phyloP scores from a whole-genome alignment of 2,113 vertebrate species.

The Poeciliopsis retropinna region DNA sequence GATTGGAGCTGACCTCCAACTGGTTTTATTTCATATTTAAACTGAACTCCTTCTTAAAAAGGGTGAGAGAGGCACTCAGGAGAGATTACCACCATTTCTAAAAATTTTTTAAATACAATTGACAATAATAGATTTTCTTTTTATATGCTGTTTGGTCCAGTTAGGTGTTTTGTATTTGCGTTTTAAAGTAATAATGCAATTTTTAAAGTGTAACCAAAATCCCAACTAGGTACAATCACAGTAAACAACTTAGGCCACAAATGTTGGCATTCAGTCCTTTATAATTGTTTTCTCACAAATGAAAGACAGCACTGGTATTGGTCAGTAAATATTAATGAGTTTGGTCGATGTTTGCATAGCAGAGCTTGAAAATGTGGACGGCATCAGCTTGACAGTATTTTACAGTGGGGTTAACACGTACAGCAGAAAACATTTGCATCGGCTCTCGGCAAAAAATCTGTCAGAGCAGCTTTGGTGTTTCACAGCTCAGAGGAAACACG shows the following conservation, averaged over 20 bases:
- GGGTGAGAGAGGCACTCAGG: too few species aligned
- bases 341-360: slow-evolving; percentile 8
- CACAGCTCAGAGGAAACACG: slow-evolving; percentile 52
- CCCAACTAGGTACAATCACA: not conserved
- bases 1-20: too few species aligned
- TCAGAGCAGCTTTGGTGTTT: slow-evolving; percentile 48
- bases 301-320: not conserved
- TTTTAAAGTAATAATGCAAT: too few species aligned
- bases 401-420: slow-evolving; percentile 8
- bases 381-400: slow-evolving; percentile 29
- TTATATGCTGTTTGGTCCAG: not conserved
- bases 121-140: not conserved
- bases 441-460: slow-evolving; percentile 42
- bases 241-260: not conserved
- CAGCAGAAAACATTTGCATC: slow-evolving; percentile 34
- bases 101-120: not conserved
- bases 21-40: too few species aligned
- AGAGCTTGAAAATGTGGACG: slow-evolving; percentile 15
- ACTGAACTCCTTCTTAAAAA: too few species aligned
- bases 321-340: slow-evolving; percentile 38
- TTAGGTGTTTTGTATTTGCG: not conserved
- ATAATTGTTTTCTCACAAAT: not conserved
- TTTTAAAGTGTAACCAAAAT: not conserved
- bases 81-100: too few species aligned
- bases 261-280: not conserved